Evolutionary conservation across 2,888 invertebrate genomes (phyloP).

Genomic region (Miltochrista miniata): DNA sequence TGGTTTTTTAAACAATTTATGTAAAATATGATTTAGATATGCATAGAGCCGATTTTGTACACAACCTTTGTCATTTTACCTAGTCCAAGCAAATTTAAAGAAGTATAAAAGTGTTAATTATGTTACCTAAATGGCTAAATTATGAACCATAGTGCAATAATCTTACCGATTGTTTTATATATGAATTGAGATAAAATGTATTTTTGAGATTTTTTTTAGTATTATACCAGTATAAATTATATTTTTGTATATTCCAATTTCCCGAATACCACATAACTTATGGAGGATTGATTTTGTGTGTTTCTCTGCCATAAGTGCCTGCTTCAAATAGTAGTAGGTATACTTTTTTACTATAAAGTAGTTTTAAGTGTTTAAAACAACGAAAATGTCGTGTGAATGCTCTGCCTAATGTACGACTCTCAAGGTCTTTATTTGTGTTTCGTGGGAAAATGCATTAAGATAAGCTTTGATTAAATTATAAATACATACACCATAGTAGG

Average conservation of each 20-base stretch:
- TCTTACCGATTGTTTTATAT: background rate
- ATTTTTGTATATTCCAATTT: slow-evolving; percentile 17
- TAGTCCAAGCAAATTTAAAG: background rate
- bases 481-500: background rate
- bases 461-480: background rate
- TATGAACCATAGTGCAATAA: slow-evolving; percentile 8
- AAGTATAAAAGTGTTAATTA: background rate
- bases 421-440: background rate
- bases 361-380: slow-evolving; percentile 36
- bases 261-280: slow-evolving; percentile 17
- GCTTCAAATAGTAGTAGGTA: slow-evolving; percentile 45
- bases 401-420: slow-evolving; percentile 19
- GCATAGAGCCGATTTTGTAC: background rate
- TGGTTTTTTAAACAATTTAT: slow-evolving; percentile 5
- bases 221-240: slow-evolving; percentile 39
- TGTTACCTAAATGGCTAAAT: background rate
- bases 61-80: background rate
- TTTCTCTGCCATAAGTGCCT: slow-evolving; percentile 68
- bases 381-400: slow-evolving; percentile 34
- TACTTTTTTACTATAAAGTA: slow-evolving; percentile 31
- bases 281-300: slow-evolving; percentile 26
- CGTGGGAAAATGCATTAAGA: background rate
- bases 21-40: background rate
- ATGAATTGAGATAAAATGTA: slow-evolving; percentile 25
- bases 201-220: slow-evolving; percentile 41